These are phyloP conservation scores for Illadopsis cleaveri DNA, from an alignment of 2,113 vertebrate species.

Conservation along the genomic window DNA sequence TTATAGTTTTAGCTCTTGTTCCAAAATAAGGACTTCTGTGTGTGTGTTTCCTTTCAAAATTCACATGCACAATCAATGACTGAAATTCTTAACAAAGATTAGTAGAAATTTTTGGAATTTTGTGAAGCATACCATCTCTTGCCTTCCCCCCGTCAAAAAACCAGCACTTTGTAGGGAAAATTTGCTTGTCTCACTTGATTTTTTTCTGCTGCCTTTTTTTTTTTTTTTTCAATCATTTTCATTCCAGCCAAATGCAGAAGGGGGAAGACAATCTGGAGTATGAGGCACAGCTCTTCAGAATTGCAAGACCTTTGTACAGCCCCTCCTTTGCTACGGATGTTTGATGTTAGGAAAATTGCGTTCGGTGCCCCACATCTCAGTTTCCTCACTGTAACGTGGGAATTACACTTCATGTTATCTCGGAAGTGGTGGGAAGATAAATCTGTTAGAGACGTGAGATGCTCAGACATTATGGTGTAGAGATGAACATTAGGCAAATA, in stretches of 20 bases:
- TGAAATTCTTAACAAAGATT: neutral
- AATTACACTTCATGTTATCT: conserved; percentile 6
- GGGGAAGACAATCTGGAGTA: neutral
- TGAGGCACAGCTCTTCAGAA: neutral
- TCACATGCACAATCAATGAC: neutral
- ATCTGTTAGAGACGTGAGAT: conserved; percentile 15
- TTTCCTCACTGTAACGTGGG: neutral
- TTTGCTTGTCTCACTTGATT: neutral
- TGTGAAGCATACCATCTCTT: neutral
- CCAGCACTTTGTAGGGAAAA: neutral
- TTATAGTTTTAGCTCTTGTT: conserved; percentile 59
- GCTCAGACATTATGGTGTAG: neutral
- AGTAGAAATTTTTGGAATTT: neutral
- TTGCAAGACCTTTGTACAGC: neutral
- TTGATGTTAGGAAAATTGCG: neutral
- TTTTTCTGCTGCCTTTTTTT: neutral
- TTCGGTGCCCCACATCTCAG: neutral
- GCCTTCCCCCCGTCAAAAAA: neutral
- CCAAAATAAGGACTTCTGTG: conserved; percentile 27
- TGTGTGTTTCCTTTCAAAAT: conserved; percentile 9
- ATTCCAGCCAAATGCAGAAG: neutral
- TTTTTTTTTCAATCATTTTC: neutral
- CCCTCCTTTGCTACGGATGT: neutral
- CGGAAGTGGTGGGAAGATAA: conserved; percentile 18
- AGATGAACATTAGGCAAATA: neutral